Percentiles rank a stretch among this genome's conserved stretches.
Evolutionary conservation across 2,113 vertebrate species (phyloP).

Genomic region (Empidonax alnorum): DNA sequence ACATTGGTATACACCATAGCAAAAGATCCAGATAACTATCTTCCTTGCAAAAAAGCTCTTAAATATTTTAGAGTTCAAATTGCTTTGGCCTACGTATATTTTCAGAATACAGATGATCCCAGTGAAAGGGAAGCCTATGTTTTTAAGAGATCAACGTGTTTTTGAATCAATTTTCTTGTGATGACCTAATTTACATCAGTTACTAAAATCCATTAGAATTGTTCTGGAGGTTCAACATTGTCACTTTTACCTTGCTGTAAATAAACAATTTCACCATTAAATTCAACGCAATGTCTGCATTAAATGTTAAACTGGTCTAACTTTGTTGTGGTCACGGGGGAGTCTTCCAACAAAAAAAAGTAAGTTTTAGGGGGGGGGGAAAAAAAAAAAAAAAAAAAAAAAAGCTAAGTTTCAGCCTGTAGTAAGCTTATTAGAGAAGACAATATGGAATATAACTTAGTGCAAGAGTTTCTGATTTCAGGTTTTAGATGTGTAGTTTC

Average conservation of each 20-base stretch:
- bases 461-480: background rate
- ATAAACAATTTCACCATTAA: background rate
- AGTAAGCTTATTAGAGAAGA: background rate
- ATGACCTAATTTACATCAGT: rapidly evolving
- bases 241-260: background rate
- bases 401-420: background rate
- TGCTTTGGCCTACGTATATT: background rate
- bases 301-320: background rate
- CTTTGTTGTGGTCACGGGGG: background rate
- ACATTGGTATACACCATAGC: background rate
- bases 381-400: background rate
- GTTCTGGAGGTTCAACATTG: background rate
- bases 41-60: background rate
- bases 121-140: background rate
- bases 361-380: background rate
- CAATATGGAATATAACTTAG: background rate
- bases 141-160: background rate
- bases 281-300: background rate
- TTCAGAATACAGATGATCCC: background rate
- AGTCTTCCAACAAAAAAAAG: background rate
- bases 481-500: background rate
- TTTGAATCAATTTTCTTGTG: background rate
- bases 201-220: background rate
- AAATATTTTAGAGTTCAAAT: background rate
- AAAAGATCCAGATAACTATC: background rate